Evolutionary conservation across 2,888 invertebrate species (phyloP).

Genomic region (Eurytoma californica): DNA sequence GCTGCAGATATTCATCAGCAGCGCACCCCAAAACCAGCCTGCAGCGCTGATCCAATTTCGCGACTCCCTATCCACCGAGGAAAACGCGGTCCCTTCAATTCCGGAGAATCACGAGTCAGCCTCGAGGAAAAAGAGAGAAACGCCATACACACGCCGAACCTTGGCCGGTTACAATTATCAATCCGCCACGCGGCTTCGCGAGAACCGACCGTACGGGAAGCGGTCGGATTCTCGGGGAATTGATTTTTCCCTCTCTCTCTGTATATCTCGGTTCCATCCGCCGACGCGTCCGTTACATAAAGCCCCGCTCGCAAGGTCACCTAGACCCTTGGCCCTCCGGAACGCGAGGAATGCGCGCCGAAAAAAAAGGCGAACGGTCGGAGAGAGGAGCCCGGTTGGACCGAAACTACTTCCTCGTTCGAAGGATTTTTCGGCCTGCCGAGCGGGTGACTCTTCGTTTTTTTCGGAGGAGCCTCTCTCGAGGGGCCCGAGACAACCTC

Average conservation of each 20-base stretch:
- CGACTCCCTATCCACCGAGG: no score
- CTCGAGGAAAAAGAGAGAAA: no score
- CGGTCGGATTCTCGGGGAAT: slow-evolving; percentile 23
- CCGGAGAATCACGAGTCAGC: no score
- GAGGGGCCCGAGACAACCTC: not conserved
- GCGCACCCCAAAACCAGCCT: no score
- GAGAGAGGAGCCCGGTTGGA: slow-evolving; percentile 49
- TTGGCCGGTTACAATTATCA: not conserved
- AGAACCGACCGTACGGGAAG: slow-evolving; percentile 9
- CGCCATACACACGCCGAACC: not conserved
- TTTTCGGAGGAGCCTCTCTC: not conserved
- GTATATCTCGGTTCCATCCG: not conserved
- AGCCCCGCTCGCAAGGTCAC: slow-evolving; percentile 62
- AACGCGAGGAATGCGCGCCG: slow-evolving; percentile 64
- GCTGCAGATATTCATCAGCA: no score
- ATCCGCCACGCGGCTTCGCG: slow-evolving; percentile 3
- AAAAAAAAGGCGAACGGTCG: slow-evolving; percentile 51
- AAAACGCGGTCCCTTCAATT: no score
- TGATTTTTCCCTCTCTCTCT: slow-evolving; percentile 16
- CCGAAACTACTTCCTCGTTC: slow-evolving; percentile 67
- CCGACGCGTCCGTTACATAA: slow-evolving; percentile 33
- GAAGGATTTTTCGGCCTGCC: slow-evolving; percentile 36
- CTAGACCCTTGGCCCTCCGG: slow-evolving; percentile 61
- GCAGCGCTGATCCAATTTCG: no score
- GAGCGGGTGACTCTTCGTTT: not conserved